Conservation (phyloP, 2,888 invertebrate genomes). For the Megamerina dolium region DNA sequence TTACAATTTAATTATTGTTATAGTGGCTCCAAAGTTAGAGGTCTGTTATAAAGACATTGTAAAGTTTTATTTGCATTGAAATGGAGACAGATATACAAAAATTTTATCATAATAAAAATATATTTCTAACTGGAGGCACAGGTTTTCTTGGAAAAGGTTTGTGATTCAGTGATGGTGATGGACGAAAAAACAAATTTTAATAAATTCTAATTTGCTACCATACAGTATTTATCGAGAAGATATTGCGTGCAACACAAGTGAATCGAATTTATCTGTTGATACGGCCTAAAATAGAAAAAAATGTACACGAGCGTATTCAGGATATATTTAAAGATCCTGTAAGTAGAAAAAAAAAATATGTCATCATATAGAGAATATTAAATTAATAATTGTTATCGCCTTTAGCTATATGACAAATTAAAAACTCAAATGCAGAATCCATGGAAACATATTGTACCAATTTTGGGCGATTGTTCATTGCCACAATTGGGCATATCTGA, state of each 20-base stretch:
- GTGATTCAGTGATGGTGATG: not conserved
- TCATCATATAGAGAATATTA: too few relatives aligned
- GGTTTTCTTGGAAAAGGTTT: conserved; percentile 50
- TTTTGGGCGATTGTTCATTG: conserved; percentile 46
- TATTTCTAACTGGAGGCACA: conserved; percentile 59
- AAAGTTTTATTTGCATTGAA: too few relatives aligned
- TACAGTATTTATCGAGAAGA: conserved; percentile 11
- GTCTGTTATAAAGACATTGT: too few relatives aligned
- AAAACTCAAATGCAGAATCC: conserved; percentile 8
- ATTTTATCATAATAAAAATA: conserved; percentile 56
- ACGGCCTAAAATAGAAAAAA: conserved; percentile 6
- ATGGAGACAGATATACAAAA: conserved; percentile 49
- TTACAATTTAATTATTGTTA: too few relatives aligned
- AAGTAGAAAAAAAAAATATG: not conserved
- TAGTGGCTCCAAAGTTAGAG: too few relatives aligned
- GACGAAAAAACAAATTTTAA: not conserved
- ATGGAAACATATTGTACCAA: conserved; percentile 35
- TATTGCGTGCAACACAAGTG: conserved; percentile 13
- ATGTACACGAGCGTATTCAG: conserved; percentile 1
- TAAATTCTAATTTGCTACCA: not conserved
- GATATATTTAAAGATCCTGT: not conserved
- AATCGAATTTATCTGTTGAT: conserved; percentile 7
- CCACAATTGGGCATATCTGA: conserved; percentile 45
- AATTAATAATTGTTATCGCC: too few relatives aligned
- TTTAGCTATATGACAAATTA: conserved; percentile 21